Conservation (phyloP, 2,888 invertebrate species). For the Nomada hirtipes region DNA sequence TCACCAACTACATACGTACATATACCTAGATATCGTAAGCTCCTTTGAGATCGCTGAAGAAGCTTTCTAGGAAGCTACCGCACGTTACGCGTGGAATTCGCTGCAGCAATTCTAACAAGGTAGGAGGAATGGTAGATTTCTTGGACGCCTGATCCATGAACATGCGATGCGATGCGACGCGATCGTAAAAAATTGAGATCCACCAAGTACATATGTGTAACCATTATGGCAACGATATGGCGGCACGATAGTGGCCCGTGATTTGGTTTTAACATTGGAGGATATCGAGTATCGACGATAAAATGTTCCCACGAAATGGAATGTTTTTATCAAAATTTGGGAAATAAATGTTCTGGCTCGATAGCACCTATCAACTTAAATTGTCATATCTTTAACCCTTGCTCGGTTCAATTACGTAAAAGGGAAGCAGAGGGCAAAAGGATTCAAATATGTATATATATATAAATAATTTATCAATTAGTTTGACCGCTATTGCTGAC, state of each 20-base stretch:
- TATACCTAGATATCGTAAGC: background rate
- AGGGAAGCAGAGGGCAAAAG: too few species aligned
- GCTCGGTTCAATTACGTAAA: too few species aligned
- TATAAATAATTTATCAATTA: too few species aligned
- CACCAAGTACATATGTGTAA: background rate
- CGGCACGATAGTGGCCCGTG: too few species aligned
- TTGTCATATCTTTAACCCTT: too few species aligned
- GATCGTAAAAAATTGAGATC: conserved; percentile 15
- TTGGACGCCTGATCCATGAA: conserved; percentile 1
- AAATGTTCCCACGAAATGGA: background rate
- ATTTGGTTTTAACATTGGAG: background rate
- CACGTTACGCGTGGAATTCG: conserved; percentile 4
- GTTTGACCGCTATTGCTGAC: too few species aligned
- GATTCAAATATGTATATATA: too few species aligned
- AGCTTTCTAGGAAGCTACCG: background rate
- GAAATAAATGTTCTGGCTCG: too few species aligned
- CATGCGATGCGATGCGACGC: conserved; percentile 12
- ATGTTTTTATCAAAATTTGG: too few species aligned
- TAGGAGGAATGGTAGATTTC: conserved; percentile 6
- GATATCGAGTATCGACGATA: background rate
- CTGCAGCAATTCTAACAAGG: background rate
- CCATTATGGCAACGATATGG: too few species aligned
- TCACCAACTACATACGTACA: background rate
- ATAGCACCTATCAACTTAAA: too few species aligned
- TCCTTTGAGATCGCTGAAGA: background rate